These are phyloP conservation scores for Anniella stebbinsi DNA, from an alignment of 2,797 vertebrate species.

Conservation along the genomic window DNA sequence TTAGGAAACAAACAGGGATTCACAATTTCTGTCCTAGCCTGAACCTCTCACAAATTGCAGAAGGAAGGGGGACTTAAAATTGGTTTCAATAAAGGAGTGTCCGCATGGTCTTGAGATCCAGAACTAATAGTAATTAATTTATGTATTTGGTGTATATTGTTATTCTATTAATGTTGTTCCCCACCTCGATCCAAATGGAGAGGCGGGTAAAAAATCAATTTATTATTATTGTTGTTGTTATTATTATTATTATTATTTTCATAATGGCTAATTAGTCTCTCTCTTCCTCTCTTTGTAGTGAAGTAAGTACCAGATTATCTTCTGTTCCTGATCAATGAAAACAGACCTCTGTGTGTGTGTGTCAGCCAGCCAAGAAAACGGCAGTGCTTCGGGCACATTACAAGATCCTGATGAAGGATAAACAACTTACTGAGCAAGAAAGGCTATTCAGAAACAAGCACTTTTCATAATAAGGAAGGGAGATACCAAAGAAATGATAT, in stretches of 20 bases:
- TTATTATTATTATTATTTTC: too few species aligned
- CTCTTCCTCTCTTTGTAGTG: background rate
- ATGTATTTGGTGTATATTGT: too few species aligned
- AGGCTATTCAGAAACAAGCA: constrained; percentile 32
- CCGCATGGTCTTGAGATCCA: background rate
- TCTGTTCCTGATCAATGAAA: background rate
- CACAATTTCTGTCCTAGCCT: background rate
- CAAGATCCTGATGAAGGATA: background rate
- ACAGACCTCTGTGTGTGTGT: background rate
- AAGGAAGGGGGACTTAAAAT: background rate
- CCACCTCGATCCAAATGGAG: too few species aligned
- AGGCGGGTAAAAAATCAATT: too few species aligned
- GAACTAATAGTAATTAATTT: too few species aligned
- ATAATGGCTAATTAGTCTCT: background rate
- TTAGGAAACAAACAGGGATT: background rate
- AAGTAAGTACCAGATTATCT: background rate
- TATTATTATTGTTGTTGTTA: too few species aligned
- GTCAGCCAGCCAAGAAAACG: background rate
- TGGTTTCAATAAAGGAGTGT: background rate
- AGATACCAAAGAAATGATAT: background rate
- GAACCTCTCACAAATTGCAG: background rate
- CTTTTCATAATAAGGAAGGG: constrained; percentile 1
- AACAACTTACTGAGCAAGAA: constrained; percentile 1
- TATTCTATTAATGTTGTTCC: too few species aligned
- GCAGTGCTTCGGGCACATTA: background rate